Evolutionary conservation across 2,797 vertebrate species (phyloP), one percentile per base, ranked within the genome.

Genomic region (Myripristis murdjan): DNA sequence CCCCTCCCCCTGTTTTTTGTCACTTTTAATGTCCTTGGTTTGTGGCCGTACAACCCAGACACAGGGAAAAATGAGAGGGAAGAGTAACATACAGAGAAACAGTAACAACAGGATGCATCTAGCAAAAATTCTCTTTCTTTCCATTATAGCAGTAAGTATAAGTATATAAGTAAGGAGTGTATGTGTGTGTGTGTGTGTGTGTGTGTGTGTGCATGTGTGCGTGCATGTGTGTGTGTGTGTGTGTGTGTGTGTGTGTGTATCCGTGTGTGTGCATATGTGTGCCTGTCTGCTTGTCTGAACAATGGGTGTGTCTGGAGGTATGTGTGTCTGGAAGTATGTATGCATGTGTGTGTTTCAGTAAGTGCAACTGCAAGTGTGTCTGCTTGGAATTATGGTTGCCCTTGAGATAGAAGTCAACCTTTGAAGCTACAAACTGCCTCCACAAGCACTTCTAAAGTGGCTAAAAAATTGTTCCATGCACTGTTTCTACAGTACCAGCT

Each of bases 391-490:
- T 81, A 82, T 62, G 47, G 71, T 70, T 87, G 82, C 86, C 87
- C 85, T 89, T 89, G 84, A 89, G 84, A 87, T 82, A 81, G 78
- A 84, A 87, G 66, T 82, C 82, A 81, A 83, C 41, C 79, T 86
- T 82, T 90, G 81, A 88, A 85, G 83, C 80, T 85, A 43, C 66
- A 87, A 82, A 87, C 67, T 85, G 81, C 78, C 60, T 87, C 62
- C 74, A 85, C 88, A 82, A 88, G 85, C 84, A 82, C 61, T 74
- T 75, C 41, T 69, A 55, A 77, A 86, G 70, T 76, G 77, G 26
- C 33, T 43, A 70, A 68, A 33, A 77, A 80, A 65, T 5, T 33
- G 61, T 73, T 83, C 20, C 2, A 49, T 64, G 83, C 80, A 77
- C 56, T 70, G 24, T 86, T 79, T 81, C 47, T 58, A 63, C 41